Evolutionary conservation across 2,113 vertebrate species (phyloP).

Genomic region (Cavia porcellus): DNA sequence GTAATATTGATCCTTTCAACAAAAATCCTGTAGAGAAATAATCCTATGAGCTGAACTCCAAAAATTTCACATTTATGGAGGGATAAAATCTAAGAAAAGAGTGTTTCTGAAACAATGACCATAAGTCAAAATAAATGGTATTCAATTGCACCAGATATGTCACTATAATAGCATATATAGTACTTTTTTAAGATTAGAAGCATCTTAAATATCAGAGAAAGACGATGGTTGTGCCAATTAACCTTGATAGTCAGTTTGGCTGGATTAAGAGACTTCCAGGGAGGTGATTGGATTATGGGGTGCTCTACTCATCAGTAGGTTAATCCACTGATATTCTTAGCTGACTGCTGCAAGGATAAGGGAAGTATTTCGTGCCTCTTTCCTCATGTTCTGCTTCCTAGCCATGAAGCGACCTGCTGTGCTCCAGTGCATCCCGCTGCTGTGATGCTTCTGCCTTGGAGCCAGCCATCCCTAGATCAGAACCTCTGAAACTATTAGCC

Average conservation of each 20-base stretch:
- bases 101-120: neutral
- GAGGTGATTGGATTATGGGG: neutral
- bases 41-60: neutral
- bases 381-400: neutral
- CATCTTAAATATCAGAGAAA: constrained; percentile 20
- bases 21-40: neutral
- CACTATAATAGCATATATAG: neutral
- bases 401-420: neutral
- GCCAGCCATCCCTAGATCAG: neutral
- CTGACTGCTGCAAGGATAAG: neutral
- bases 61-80: neutral
- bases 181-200: constrained; percentile 29
- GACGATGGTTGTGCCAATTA: neutral
- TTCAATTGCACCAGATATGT: neutral
- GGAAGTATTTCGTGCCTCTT: neutral
- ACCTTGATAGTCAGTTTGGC: neutral
- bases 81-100: neutral
- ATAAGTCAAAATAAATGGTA: neutral
- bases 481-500: neutral
- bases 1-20: neutral
- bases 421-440: neutral
- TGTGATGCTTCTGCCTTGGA: no score
- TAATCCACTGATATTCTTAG: neutral
- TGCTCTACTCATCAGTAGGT: no score
- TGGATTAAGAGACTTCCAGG: neutral